These are phyloP conservation scores for Lagodon rhomboides DNA, from an alignment of 2,797 vertebrate genomes.

Conservation along the genomic window DNA sequence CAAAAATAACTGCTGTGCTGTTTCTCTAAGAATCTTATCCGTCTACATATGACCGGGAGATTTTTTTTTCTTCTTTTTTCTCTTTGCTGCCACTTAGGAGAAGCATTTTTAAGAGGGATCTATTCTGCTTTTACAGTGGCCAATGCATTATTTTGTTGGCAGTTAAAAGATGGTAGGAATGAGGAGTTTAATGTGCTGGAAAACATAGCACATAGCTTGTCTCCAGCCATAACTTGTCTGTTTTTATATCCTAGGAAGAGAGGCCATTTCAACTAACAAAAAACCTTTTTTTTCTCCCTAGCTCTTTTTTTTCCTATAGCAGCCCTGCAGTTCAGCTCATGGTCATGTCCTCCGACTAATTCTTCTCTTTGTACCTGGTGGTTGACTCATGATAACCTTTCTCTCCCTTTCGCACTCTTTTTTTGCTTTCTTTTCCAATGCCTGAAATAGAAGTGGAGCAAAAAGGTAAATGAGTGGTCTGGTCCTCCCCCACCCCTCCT, in stretches of 20 bases:
- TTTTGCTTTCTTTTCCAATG: constrained; percentile 93
- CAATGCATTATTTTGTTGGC: constrained; percentile 59
- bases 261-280: constrained; percentile 81
- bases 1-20: constrained; percentile 72
- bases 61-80: constrained; percentile 22
- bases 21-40: constrained; percentile 70
- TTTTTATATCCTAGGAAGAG: constrained; percentile 87
- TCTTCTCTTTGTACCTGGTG: constrained; percentile 81
- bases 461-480: constrained; percentile 99
- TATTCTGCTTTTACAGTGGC: constrained; percentile 58
- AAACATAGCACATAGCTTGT: constrained; percentile 64
- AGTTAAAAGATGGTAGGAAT: constrained; percentile 53
- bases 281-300: constrained; percentile 77
- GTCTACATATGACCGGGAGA: constrained; percentile 57
- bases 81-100: constrained; percentile 49
- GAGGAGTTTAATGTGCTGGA: constrained; percentile 54
- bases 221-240: constrained; percentile 84
- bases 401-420: constrained; percentile 95
- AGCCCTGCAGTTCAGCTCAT: constrained; percentile 74
- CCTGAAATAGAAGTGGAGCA: constrained; percentile 99
- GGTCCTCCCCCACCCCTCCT: constrained; percentile 88
- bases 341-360: constrained; percentile 88
- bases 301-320: constrained; percentile 80
- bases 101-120: constrained; percentile 61
- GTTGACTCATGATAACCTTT: constrained; percentile 98